Percentiles rank a stretch among this genome's conserved stretches.
Conservation (phyloP, 2,797 vertebrate species). For the Petrocephalus sullivani region DNA sequence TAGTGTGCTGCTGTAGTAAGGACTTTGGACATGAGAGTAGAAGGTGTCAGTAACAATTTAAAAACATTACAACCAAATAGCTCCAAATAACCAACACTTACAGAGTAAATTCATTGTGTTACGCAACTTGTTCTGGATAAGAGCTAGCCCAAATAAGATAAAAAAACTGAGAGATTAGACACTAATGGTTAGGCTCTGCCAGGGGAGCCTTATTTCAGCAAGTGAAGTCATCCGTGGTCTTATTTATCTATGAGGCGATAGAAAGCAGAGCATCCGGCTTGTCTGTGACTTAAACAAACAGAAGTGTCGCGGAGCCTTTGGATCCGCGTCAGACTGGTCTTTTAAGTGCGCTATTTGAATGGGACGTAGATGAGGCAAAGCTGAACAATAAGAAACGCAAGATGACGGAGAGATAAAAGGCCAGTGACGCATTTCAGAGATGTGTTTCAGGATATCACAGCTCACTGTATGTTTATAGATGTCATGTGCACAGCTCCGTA, state of each 20-base stretch:
- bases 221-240: not conserved
- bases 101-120: not conserved
- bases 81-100: not conserved
- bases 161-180: not conserved
- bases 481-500: not conserved
- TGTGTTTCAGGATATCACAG: not conserved
- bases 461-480: not conserved
- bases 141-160: not conserved
- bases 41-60: not conserved
- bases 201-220: not conserved
- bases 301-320: not conserved
- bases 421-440: not conserved
- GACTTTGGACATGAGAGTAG: not conserved
- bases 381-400: not conserved
- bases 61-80: not conserved
- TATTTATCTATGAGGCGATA: constrained; percentile 6
- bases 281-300: not conserved
- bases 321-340: not conserved
- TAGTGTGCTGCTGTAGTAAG: not conserved
- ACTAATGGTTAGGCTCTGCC: not conserved
- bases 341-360: not conserved
- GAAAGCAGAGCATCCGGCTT: not conserved
- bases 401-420: not conserved
- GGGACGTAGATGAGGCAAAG: not conserved
- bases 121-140: not conserved